Conservation (phyloP, 2,888 invertebrate genomes). For the Cepaea hortensis region DNA sequence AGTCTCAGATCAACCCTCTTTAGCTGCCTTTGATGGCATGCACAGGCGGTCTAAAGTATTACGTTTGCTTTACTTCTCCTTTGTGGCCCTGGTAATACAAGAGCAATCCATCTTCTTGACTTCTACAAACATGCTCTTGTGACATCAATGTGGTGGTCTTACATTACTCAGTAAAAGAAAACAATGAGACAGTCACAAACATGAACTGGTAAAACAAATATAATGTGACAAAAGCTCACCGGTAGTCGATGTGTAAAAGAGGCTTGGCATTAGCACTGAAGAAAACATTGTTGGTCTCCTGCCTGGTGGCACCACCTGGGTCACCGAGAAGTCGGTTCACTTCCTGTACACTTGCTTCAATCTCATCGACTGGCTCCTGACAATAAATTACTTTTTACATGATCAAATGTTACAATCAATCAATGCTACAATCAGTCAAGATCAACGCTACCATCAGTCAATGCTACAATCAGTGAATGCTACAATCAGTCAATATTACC, state of each 20-base stretch:
- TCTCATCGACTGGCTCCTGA: constrained; percentile 80
- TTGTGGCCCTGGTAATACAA: too few species aligned
- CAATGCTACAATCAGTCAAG: too few species aligned
- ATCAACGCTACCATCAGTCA: too few species aligned
- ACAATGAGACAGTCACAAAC: background rate
- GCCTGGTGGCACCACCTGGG: constrained; percentile 51
- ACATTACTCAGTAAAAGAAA: background rate
- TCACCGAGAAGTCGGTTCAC: constrained; percentile 84
- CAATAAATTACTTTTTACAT: background rate
- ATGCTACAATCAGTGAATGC: too few species aligned
- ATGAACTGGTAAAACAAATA: background rate
- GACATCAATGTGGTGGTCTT: background rate
- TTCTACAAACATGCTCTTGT: too few species aligned
- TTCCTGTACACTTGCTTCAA: constrained; percentile 82
- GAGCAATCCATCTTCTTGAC: too few species aligned
- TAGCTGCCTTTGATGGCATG: too few species aligned
- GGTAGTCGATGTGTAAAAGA: constrained; percentile 79
- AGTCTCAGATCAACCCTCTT: too few species aligned
- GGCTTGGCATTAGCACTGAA: constrained; percentile 74
- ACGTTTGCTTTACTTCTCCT: too few species aligned
- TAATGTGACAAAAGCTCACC: constrained; percentile 52
- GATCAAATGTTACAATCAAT: background rate
- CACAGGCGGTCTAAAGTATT: too few species aligned
- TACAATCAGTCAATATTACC: too few species aligned
- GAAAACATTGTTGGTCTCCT: constrained; percentile 36